Conservation (phyloP, 2,113 vertebrate genomes). For the Hassar affinis region DNA sequence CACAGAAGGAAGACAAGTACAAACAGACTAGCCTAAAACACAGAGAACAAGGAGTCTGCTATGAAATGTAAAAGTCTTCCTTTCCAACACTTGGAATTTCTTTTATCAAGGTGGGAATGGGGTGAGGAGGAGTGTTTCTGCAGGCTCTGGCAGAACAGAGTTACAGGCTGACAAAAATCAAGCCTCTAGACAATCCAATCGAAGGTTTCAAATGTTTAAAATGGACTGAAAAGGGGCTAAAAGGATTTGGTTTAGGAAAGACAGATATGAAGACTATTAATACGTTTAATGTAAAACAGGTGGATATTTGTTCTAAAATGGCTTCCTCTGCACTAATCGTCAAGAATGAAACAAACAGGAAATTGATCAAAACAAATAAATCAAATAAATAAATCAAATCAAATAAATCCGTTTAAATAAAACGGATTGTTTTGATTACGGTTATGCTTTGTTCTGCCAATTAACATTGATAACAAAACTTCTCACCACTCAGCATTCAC, state of each 20-base stretch:
- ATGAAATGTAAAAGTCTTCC: not conserved
- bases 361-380: constrained; percentile 15
- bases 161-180: constrained; percentile 36
- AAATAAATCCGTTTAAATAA: too few relatives aligned
- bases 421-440: not conserved
- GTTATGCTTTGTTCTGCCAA: constrained; percentile 42
- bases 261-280: not conserved
- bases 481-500: constrained; percentile 48
- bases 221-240: constrained; percentile 55
- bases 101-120: not conserved
- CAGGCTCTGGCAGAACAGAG: constrained; percentile 52
- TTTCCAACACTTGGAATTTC: not conserved
- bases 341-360: not conserved
- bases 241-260: constrained; percentile 55
- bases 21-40: not conserved
- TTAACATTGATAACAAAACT: constrained; percentile 44
- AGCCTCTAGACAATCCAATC: constrained; percentile 59
- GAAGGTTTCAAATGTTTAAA: constrained; percentile 63
- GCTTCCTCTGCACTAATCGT: not conserved
- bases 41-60: not conserved
- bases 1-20: not conserved
- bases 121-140: not conserved
- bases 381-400: not conserved
- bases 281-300: not conserved
- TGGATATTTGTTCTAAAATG: not conserved